phyloP scores from a whole-genome alignment of 2,888 invertebrate species.

The Cataglyphis cursor region DNA sequence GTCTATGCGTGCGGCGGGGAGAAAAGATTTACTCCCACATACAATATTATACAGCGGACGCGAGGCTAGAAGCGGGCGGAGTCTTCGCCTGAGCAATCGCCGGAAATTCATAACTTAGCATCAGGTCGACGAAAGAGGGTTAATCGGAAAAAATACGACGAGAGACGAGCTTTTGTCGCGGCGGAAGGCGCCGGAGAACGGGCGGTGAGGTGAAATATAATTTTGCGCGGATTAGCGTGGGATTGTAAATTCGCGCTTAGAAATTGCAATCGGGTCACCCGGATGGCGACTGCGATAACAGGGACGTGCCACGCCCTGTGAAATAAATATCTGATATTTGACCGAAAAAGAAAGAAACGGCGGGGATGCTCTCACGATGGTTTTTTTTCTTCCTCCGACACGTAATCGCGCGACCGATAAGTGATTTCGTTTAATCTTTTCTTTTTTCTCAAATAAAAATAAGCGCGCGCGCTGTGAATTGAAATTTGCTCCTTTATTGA shows the following conservation, averaged over 20 bases:
- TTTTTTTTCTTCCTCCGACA: neutral
- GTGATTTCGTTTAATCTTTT: neutral
- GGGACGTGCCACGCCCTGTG: conserved; percentile 60
- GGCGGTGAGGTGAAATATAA: conserved; percentile 78
- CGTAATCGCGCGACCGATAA: neutral
- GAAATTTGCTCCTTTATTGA: conserved; percentile 16
- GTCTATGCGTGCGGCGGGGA: conserved; percentile 53
- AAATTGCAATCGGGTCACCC: conserved; percentile 58
- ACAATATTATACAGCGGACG: conserved; percentile 30
- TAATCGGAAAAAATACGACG: conserved; percentile 84
- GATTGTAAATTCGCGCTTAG: conserved; percentile 69
- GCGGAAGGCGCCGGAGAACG: conserved; percentile 40
- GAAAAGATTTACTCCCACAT: conserved; percentile 65
- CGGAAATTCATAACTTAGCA: conserved; percentile 85
- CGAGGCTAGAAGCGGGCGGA: conserved; percentile 40
- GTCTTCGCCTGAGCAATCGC: conserved; percentile 59
- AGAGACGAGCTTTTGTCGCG: conserved; percentile 75
- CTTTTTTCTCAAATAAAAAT: neutral
- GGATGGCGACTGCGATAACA: conserved; percentile 48
- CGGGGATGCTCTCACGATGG: conserved; percentile 43
- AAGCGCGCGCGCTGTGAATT: conserved; percentile 6
- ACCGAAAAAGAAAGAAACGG: conserved; percentile 6
- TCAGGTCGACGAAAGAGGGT: conserved; percentile 80
- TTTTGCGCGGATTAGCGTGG: conserved; percentile 79
- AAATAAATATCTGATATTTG: conserved; percentile 44